A percentile compares a stretch with the other conserved stretches of the same genome.
phyloP scores from a whole-genome alignment of 2,113 vertebrate species.

The Urocynchramus pylzowi region DNA sequence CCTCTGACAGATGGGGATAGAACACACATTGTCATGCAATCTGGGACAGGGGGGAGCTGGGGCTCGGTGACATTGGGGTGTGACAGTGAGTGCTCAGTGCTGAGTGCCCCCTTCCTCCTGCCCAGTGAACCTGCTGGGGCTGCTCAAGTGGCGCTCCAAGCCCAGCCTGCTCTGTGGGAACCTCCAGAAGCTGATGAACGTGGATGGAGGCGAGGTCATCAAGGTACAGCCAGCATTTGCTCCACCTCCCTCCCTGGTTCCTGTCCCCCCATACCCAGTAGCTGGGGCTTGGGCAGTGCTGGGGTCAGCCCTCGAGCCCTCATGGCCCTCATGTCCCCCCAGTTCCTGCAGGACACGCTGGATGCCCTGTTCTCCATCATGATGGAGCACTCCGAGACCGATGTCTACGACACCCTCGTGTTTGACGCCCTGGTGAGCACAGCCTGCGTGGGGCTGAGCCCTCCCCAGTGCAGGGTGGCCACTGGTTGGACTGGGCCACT shows the following conservation, averaged over 20 bases:
- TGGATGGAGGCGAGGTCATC: constrained; percentile 67
- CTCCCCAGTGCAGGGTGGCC: background rate
- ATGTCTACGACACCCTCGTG: constrained; percentile 78
- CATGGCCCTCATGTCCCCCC: background rate
- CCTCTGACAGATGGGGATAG: too few species aligned
- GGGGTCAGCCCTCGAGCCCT: accelerated
- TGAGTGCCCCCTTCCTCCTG: background rate
- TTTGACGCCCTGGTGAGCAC: constrained; percentile 82
- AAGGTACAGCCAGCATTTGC: constrained; percentile 6
- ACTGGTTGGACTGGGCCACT: accelerated
- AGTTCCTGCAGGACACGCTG: constrained; percentile 87
- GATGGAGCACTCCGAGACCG: constrained; percentile 84
- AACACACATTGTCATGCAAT: too few species aligned
- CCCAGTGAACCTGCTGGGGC: constrained; percentile 62
- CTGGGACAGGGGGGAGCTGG: too few species aligned
- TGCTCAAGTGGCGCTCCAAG: constrained; percentile 67
- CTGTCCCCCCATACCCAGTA: accelerated
- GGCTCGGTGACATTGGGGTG: accelerated
- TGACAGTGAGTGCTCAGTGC: background rate
- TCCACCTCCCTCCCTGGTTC: background rate
- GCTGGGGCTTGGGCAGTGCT: accelerated
- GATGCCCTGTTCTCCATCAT: constrained; percentile 87
- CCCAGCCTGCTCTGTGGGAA: constrained; percentile 41
- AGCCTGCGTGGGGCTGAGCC: background rate
- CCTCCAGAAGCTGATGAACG: constrained; percentile 66